Conservation (phyloP, 2,888 invertebrate genomes). For the Dusona sp. region DNA sequence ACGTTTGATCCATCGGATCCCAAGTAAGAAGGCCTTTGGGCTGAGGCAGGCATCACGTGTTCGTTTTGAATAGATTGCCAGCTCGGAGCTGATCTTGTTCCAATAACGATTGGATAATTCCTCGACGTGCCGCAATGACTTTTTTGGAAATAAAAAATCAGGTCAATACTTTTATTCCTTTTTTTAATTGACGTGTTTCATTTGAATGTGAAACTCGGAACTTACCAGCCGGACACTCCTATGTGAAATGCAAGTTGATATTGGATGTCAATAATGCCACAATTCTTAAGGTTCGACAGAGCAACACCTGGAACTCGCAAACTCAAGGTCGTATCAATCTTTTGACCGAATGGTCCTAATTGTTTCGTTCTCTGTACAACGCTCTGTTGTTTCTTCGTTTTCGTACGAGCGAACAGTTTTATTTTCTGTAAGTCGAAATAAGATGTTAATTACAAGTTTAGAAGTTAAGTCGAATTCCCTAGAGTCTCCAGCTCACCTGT, state of each 20-base stretch:
- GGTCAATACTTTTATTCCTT: neutral
- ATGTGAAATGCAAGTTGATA: constrained; percentile 72
- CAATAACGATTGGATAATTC: constrained; percentile 65
- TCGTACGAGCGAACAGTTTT: constrained; percentile 1
- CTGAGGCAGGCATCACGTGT: neutral
- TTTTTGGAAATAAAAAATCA: neutral
- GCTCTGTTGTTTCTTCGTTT: constrained; percentile 29
- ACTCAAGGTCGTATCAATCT: constrained; percentile 39
- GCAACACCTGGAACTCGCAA: constrained; percentile 76
- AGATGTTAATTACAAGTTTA: neutral
- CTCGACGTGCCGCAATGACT: constrained; percentile 62
- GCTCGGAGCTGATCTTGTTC: constrained; percentile 49
- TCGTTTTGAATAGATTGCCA: neutral
- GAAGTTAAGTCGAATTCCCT: neutral
- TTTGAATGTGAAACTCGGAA: neutral
- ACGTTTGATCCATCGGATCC: neutral
- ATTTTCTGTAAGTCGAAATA: neutral
- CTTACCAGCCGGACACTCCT: constrained; percentile 60
- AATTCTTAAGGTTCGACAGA: constrained; percentile 74
- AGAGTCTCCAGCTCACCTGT: constrained; percentile 61
- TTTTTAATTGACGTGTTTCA: neutral
- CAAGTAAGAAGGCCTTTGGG: neutral
- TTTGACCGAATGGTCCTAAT: constrained; percentile 56
- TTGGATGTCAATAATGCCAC: constrained; percentile 76
- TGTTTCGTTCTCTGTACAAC: constrained; percentile 20